phyloP scores from a whole-genome alignment of 2,888 invertebrate genomes.

The Epirrhoe tristata region DNA sequence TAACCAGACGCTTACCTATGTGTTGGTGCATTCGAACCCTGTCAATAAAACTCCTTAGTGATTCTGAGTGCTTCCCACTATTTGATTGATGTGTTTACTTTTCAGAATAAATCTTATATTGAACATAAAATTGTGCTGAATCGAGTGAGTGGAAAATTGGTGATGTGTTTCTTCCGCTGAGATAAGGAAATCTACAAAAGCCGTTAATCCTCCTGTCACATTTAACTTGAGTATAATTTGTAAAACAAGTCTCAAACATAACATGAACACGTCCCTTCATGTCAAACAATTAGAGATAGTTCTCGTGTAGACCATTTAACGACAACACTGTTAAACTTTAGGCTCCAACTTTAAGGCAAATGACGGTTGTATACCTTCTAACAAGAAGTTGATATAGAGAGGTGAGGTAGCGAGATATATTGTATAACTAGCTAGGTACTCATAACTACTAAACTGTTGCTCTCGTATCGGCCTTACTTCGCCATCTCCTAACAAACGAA shows the following conservation, averaged over 20 bases:
- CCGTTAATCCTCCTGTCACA: not conserved
- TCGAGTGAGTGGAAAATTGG: conserved; percentile 9
- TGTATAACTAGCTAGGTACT: no score
- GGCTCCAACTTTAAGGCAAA: conserved; percentile 26
- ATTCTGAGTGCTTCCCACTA: conserved; percentile 35
- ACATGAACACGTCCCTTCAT: conserved; percentile 7
- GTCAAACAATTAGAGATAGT: conserved; percentile 27
- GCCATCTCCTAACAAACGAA: no score
- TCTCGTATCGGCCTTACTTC: no score
- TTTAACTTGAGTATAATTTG: not conserved
- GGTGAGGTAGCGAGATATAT: not conserved
- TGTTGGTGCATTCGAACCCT: not conserved
- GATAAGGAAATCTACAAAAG: not conserved
- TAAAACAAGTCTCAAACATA: not conserved
- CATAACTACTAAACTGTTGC: no score
- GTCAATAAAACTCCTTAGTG: conserved; percentile 3
- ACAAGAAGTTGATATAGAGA: not conserved
- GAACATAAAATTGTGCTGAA: conserved; percentile 9
- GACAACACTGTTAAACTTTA: conserved; percentile 14
- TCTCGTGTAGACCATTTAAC: conserved; percentile 29
- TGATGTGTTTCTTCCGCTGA: no score
- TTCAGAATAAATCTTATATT: conserved; percentile 24
- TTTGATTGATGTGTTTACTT: conserved; percentile 32
- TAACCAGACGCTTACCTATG: not conserved
- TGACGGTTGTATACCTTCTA: conserved; percentile 11